These are phyloP conservation scores for Acanthacorydalis orientalis DNA, from an alignment of 2,888 invertebrate genomes.

Conservation along the genomic window DNA sequence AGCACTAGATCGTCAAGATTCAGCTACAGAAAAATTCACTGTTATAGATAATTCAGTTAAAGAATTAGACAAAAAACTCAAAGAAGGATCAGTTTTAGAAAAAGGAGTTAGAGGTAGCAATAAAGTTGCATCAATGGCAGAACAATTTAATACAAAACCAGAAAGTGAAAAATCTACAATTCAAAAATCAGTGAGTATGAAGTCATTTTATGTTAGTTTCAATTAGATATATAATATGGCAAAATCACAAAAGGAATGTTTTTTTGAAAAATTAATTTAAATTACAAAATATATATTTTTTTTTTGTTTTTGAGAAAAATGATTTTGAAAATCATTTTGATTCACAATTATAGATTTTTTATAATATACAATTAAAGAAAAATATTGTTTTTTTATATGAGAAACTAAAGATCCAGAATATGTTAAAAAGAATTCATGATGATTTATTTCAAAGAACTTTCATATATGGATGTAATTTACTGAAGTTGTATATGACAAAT, in stretches of 20 bases:
- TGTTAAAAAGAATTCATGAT: too few species aligned
- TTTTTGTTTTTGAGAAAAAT: too few species aligned
- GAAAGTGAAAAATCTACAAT: constrained; percentile 25
- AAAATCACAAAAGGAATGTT: constrained; percentile 9
- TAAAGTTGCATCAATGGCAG: constrained; percentile 79
- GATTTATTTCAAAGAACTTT: too few species aligned
- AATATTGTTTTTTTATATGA: not conserved
- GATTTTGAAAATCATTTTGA: too few species aligned
- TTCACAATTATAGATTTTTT: too few species aligned
- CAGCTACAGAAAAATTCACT: constrained; percentile 44
- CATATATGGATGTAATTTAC: too few species aligned
- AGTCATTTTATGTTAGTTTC: too few species aligned
- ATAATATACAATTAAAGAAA: not conserved
- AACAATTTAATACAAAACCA: constrained; percentile 46
- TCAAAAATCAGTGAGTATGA: constrained; percentile 34
- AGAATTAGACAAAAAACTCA: constrained; percentile 51
- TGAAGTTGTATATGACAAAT: too few species aligned
- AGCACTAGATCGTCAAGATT: constrained; percentile 38
- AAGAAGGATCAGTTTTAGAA: constrained; percentile 59
- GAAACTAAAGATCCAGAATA: not conserved
- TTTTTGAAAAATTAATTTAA: constrained; percentile 2
- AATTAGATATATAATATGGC: too few species aligned
- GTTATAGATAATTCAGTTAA: constrained; percentile 58
- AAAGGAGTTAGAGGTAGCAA: constrained; percentile 43
- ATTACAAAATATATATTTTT: too few species aligned